Evolutionary conservation across 1,140 invertebrate genomes (phyloP).

Genomic region (Solenopsis fugax): DNA sequence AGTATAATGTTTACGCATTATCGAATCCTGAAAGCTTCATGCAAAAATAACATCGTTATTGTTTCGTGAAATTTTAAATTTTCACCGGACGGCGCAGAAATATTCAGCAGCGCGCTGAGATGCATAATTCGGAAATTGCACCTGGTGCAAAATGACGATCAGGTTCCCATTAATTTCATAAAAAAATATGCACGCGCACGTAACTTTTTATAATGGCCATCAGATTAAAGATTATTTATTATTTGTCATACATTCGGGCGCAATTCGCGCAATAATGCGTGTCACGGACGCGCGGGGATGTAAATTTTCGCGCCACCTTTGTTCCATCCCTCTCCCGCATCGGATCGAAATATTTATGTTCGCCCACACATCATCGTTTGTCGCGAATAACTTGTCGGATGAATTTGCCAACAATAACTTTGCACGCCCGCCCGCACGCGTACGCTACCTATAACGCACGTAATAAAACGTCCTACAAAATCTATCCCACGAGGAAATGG

Average conservation of each 20-base stretch:
- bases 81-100: background rate
- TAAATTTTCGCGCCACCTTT: constrained; percentile 57
- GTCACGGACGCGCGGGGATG: constrained; percentile 44
- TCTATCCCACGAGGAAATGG: constrained; percentile 16
- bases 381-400: constrained; percentile 58
- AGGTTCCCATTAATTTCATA: constrained; percentile 38
- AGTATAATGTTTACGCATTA: constrained; percentile 47
- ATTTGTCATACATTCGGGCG: constrained; percentile 59
- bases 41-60: constrained; percentile 37
- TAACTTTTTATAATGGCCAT: constrained; percentile 46
- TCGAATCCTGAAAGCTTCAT: constrained; percentile 31
- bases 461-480: constrained; percentile 33
- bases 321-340: constrained; percentile 50
- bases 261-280: constrained; percentile 57
- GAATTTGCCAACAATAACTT: constrained; percentile 62
- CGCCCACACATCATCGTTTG: constrained; percentile 55
- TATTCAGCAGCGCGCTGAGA: background rate
- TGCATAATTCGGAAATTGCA: constrained; percentile 47
- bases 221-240: constrained; percentile 65
- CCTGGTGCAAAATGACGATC: constrained; percentile 18
- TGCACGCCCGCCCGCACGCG: background rate
- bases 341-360: constrained; percentile 60
- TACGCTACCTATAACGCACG: constrained; percentile 18
- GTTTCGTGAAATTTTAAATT: constrained; percentile 36
- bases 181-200: constrained; percentile 35